A percentile compares a stretch with the other conserved stretches of the same genome.
These are phyloP conservation scores for Zosterops hypoxanthus DNA, from an alignment of 2,113 vertebrate genomes.

Conservation along the genomic window DNA sequence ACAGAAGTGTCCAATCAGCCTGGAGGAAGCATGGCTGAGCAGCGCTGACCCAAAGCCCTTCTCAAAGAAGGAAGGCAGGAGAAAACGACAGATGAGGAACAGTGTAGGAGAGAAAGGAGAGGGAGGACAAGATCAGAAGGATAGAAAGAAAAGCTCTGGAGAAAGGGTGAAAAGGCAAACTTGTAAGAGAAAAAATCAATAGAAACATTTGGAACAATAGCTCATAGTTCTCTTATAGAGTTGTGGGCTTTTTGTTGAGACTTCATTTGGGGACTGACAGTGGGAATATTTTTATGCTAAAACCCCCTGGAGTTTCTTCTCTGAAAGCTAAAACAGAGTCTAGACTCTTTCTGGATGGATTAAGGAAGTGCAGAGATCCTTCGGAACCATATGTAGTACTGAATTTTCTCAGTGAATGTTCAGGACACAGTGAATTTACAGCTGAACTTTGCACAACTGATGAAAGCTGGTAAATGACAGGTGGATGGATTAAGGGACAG, in stretches of 20 bases:
- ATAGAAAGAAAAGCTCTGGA: not conserved
- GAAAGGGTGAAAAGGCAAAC: not conserved
- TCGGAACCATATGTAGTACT: not conserved
- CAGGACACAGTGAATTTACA: not conserved
- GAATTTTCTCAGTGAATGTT: not conserved
- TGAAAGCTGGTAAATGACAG: not conserved
- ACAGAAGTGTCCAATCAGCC: constrained; percentile 30
- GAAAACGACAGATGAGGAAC: not conserved
- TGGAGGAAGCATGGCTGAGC: constrained; percentile 2
- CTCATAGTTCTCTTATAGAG: not conserved
- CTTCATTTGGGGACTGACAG: not conserved
- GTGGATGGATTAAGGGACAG: not conserved
- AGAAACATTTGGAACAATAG: not conserved
- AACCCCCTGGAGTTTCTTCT: not conserved
- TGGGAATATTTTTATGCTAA: not conserved
- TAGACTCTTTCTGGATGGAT: not conserved
- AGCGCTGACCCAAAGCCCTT: not conserved
- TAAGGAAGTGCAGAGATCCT: not conserved
- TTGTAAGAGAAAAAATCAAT: not conserved
- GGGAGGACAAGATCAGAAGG: not conserved
- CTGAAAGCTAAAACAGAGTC: not conserved
- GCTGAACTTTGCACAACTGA: not conserved
- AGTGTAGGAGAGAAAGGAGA: not conserved
- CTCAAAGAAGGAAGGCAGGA: not conserved
- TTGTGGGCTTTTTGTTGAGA: not conserved